These are phyloP conservation scores for Cryptoblepharus egeriae DNA, from an alignment of 2,797 vertebrate genomes.

Conservation along the genomic window DNA sequence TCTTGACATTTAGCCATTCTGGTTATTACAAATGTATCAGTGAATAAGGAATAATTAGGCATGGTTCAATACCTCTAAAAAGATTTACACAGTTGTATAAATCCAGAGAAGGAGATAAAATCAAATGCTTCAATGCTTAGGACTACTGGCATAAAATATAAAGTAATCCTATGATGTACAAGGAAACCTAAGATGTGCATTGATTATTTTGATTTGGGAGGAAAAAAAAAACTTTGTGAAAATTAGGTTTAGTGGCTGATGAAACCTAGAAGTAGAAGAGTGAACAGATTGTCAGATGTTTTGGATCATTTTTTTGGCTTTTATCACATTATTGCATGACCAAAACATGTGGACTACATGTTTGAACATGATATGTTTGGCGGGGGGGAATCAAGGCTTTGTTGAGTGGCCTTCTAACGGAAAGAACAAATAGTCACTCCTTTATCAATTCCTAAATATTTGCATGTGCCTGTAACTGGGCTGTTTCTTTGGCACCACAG, in stretches of 20 bases:
- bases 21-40: constrained; percentile 25
- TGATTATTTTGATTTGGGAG: background rate
- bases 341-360: background rate
- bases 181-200: background rate
- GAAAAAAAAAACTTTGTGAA: background rate
- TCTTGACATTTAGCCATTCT: constrained; percentile 39
- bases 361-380: background rate
- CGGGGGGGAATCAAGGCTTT: background rate
- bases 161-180: background rate
- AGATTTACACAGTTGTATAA: constrained; percentile 3
- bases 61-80: constrained; percentile 32
- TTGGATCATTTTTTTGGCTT: too few relatives aligned
- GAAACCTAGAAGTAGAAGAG: background rate
- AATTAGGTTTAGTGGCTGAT: background rate
- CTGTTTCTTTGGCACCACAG: background rate
- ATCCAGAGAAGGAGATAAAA: constrained; percentile 39
- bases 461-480: too few relatives aligned
- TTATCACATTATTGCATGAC: background rate
- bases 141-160: background rate
- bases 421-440: too few relatives aligned
- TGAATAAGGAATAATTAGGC: constrained; percentile 37
- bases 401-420: background rate
- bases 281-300: background rate
- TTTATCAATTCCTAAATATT: background rate
- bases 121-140: background rate